A percentile compares a stretch with the other conserved stretches of the same genome.
Evolutionary conservation across 2,888 invertebrate genomes (phyloP).

Genomic region (Nebria salina): DNA sequence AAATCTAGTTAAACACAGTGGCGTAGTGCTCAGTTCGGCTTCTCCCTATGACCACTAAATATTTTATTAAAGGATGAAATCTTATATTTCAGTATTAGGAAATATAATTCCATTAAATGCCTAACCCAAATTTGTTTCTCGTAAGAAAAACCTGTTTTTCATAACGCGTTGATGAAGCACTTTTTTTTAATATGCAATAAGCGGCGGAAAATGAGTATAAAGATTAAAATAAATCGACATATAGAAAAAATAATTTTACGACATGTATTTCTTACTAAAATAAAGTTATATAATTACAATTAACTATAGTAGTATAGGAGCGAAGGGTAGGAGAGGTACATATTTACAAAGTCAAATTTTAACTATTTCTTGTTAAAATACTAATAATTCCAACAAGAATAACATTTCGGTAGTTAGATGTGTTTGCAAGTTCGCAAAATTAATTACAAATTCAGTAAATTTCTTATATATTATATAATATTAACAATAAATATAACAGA

Average conservation of each 20-base stretch:
- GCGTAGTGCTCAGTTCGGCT: too few relatives aligned
- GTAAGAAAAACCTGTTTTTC: too few relatives aligned
- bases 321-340: constrained; percentile 25
- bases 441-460: constrained; percentile 35
- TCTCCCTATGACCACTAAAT: too few relatives aligned
- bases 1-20: too few relatives aligned
- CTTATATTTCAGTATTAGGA: too few relatives aligned
- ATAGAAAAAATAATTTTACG: neutral
- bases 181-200: too few relatives aligned
- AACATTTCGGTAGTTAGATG: constrained; percentile 41
- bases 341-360: constrained; percentile 38
- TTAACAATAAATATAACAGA: constrained; percentile 47
- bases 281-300: constrained; percentile 45
- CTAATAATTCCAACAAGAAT: constrained; percentile 24
- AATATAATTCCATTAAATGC: too few relatives aligned
- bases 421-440: constrained; percentile 24
- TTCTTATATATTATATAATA: constrained; percentile 43
- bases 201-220: neutral
- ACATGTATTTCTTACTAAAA: constrained; percentile 44
- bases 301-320: constrained; percentile 40
- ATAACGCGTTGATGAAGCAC: too few relatives aligned
- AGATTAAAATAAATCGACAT: neutral
- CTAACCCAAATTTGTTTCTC: too few relatives aligned
- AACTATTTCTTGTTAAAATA: constrained; percentile 39
- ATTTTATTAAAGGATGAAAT: too few relatives aligned